A percentile compares a stretch with the other conserved stretches of the same genome.
These are phyloP conservation scores for Contarinia nasturtii DNA, from an alignment of 1,140 invertebrate species.

Conservation along the genomic window DNA sequence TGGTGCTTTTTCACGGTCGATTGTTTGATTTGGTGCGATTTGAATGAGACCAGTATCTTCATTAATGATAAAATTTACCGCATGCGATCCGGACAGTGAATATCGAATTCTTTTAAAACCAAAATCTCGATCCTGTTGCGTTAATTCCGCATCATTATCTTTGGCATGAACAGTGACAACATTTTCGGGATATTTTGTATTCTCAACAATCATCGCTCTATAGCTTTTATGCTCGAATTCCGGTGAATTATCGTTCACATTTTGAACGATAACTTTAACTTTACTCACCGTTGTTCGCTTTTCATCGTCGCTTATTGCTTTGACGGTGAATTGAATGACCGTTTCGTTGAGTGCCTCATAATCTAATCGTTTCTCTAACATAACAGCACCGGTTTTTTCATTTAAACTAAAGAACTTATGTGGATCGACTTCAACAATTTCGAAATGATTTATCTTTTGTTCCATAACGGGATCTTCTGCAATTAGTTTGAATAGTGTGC, in stretches of 20 bases:
- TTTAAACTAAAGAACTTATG: conserved; percentile 31
- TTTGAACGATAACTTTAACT: conserved; percentile 49
- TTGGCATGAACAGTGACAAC: conserved; percentile 47
- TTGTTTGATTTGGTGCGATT: conserved; percentile 41
- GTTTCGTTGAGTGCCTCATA: conserved; percentile 47
- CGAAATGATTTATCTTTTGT: conserved; percentile 38
- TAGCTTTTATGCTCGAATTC: conserved; percentile 47
- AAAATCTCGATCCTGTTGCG: conserved; percentile 33
- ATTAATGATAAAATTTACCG: conserved; percentile 49
- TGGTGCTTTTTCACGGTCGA: conserved; percentile 57
- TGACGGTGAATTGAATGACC: conserved; percentile 48
- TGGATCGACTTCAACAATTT: conserved; percentile 22
- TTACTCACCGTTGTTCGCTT: conserved; percentile 40
- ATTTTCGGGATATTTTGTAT: conserved; percentile 40
- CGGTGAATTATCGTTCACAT: conserved; percentile 66
- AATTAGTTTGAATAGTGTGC: conserved; percentile 48
- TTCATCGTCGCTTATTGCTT: conserved; percentile 46
- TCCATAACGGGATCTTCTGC: conserved; percentile 53
- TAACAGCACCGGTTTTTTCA: conserved; percentile 45
- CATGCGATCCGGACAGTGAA: conserved; percentile 45
- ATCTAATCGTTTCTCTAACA: conserved; percentile 49
- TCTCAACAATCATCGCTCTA: conserved; percentile 44
- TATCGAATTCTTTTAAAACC: conserved; percentile 52
- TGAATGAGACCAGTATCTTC: conserved; percentile 40
- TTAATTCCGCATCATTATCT: conserved; percentile 46